Conservation (phyloP, 1,140 invertebrate species). For the Xylocopa sonorina region DNA sequence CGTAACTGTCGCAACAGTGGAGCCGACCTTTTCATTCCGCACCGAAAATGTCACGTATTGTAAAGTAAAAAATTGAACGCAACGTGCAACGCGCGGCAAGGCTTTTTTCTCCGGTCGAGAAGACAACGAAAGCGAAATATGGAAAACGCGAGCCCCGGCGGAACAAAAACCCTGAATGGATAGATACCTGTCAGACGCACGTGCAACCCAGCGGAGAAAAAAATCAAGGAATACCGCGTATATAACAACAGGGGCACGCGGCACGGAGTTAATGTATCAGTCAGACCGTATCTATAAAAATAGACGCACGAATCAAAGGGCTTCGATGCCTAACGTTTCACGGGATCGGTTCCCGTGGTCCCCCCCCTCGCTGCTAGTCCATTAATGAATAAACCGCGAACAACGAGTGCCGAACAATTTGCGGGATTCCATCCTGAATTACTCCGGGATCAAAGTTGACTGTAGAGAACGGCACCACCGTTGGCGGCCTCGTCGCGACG, state of each 20-base stretch:
- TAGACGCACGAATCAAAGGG: neutral
- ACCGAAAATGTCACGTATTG: constrained; percentile 44
- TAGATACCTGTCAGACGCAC: constrained; percentile 49
- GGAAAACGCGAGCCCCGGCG: constrained; percentile 30
- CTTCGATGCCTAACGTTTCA: no score
- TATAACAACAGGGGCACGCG: neutral
- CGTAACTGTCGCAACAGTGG: neutral
- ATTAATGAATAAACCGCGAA: no score
- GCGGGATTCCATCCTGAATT: no score
- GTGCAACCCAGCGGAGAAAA: constrained; percentile 6
- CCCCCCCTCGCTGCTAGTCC: no score
- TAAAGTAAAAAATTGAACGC: constrained; percentile 49
- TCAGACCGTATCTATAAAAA: neutral
- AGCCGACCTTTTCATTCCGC: constrained; percentile 11
- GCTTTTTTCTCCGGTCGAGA: constrained; percentile 45
- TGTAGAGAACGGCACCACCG: no score
- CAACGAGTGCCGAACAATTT: no score
- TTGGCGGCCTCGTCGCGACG: no score
- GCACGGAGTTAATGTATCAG: constrained; percentile 4
- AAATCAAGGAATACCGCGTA: constrained; percentile 15
- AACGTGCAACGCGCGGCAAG: constrained; percentile 31
- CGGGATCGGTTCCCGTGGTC: no score
- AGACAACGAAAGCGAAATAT: constrained; percentile 49
- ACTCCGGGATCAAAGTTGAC: no score
- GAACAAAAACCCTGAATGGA: constrained; percentile 42